Percentiles rank a stretch among this genome's conserved stretches.
phyloP scores from a whole-genome alignment of 1,140 invertebrate genomes.

The Drosophila azteca region DNA sequence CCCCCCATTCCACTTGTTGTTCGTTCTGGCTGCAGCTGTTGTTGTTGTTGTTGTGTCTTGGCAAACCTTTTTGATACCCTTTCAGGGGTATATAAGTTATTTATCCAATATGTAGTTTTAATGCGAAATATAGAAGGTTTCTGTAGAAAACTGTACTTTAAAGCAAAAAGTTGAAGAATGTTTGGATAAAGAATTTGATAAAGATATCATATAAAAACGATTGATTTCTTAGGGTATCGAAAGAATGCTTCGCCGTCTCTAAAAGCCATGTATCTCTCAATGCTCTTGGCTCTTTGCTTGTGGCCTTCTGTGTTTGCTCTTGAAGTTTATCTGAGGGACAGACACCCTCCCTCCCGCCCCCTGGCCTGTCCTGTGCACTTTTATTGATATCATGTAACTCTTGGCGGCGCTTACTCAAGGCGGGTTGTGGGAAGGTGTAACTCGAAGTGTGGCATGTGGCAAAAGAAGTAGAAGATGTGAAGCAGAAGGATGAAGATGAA shows the following conservation, averaged over 20 bases:
- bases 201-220: too few relatives aligned
- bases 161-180: too few relatives aligned
- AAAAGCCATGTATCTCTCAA: too few relatives aligned
- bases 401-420: slow-evolving; percentile 59
- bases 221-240: too few relatives aligned
- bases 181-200: too few relatives aligned
- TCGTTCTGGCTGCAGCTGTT: slow-evolving; percentile 22
- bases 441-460: not conserved
- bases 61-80: slow-evolving; percentile 15
- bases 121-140: too few relatives aligned
- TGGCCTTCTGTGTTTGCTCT: slow-evolving; percentile 32
- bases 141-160: too few relatives aligned
- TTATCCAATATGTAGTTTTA: too few relatives aligned
- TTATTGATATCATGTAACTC: slow-evolving; percentile 72
- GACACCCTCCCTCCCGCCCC: too few relatives aligned
- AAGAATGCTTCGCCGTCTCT: too few relatives aligned
- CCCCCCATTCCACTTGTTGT: slow-evolving; percentile 26
- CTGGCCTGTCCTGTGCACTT: slow-evolving; percentile 37
- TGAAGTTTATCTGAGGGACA: slow-evolving; percentile 44
- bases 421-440: not conserved
- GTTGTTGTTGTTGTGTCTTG: too few relatives aligned
- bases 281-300: not conserved
- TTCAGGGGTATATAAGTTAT: too few relatives aligned
- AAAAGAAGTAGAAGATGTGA: slow-evolving; percentile 8
- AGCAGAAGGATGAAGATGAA: not conserved